phyloP scores from a whole-genome alignment of 92 coral and sea anemone species.

The Actinostola sp. region DNA sequence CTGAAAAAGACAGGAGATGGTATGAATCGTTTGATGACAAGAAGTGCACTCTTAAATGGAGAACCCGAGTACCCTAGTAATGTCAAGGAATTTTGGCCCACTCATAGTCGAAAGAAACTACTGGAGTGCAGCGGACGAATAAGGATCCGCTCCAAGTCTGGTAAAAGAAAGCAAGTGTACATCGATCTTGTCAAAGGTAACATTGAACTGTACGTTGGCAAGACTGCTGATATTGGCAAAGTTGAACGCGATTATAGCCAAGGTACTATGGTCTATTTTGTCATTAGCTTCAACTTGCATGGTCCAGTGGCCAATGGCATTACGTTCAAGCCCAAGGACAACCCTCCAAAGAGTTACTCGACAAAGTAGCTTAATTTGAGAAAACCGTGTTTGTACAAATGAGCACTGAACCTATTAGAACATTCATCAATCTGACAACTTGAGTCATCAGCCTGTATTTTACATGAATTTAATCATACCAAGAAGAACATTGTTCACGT shows the following conservation, averaged over 20 bases:
- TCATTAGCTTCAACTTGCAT: conserved; percentile 77
- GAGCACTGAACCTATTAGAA: too few species aligned
- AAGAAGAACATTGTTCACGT: too few species aligned
- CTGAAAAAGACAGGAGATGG: conserved; percentile 66
- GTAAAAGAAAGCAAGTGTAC: conserved; percentile 36
- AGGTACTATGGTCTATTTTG: conserved; percentile 81
- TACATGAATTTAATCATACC: too few species aligned
- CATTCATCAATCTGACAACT: too few species aligned
- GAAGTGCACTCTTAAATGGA: conserved; percentile 50
- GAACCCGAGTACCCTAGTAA: conserved; percentile 47
- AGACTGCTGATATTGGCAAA: conserved; percentile 74
- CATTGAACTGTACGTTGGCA: conserved; percentile 74
- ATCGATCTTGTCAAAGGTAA: conserved; percentile 76
- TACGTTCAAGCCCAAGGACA: too few species aligned
- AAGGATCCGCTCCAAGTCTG: conserved; percentile 42
- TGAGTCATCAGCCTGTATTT: too few species aligned
- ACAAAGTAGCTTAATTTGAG: too few species aligned
- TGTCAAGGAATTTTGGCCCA: conserved; percentile 53
- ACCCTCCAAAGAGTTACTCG: too few species aligned
- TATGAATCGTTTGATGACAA: conserved; percentile 70
- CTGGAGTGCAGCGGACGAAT: conserved; percentile 79
- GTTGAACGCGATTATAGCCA: conserved; percentile 64
- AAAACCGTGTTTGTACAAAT: too few species aligned
- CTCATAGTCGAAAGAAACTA: conserved; percentile 59
- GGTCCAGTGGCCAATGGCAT: conserved; percentile 90